Evolutionary conservation across 2,888 invertebrate genomes (phyloP), one percentile per base, ranked within the genome.

Genomic region (Pheosia gnoma): DNA sequence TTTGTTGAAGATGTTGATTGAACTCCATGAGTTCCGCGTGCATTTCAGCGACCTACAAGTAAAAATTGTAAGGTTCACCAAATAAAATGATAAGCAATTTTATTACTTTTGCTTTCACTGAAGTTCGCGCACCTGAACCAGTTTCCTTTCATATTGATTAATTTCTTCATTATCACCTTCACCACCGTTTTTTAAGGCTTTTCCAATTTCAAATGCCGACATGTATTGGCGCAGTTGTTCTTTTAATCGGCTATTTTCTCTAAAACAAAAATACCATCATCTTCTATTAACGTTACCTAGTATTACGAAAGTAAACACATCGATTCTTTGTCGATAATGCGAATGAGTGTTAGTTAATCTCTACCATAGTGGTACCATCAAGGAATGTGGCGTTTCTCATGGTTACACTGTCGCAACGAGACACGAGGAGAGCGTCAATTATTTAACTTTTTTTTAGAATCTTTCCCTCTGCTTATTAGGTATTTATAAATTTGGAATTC

Each of bases 1-100:
- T 94, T 71, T 95, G 94, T 81, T 97, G 97, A 65, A 98, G 93
- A 82, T 96, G 94, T 61, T 97, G 96, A 89, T 98, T 98, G 79
- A 98, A 97, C 86, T 98, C 98, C 97, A 98, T 97, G 59, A 98
- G 90, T 84, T 98, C 98, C 0, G 97, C 98, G 81, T 98, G 98
- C 98, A 98, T 98, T 90, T 98, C 97, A 3, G 98, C 98, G 0
- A 98, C 97, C 96, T 97, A 59, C 68, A 81, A 67, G 51, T 25
- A 58, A 57, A 57, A 37, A 13, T 38, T n/a, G 25, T 25, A 25
- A 47, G 5, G 11, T n/a, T 47, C 3, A 9, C 47, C n/a, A 4
- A 47, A 43, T 43, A 47, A 11, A 5, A n/a, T 47, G 5, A 8
- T 5, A 47, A 3, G 13, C 37, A 39, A 62, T 47, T n/a, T n/a